Evolutionary conservation across 2,888 invertebrate species (phyloP), one percentile per base, ranked within the genome.

Genomic region (Pristionchus japonicus): DNA sequence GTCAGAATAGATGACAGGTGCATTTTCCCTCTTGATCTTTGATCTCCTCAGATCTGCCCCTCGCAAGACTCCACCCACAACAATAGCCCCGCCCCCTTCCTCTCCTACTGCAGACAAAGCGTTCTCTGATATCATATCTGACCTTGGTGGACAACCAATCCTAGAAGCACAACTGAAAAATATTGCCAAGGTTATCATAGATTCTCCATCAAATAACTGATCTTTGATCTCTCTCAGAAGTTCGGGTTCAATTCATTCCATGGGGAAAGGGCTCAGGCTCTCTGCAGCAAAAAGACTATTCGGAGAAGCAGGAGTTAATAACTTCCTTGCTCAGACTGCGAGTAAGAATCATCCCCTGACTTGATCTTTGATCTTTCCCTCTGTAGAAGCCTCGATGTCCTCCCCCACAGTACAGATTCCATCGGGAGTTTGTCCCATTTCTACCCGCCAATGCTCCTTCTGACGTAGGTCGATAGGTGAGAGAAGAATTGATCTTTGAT

Each of bases 401-500:
- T 52, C 31, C 52, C 40, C 49, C 34, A 49, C 52, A 43, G 43
- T 77, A 17, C 70, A 74, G 17, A 52, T 64, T 49, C 87, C 87
- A 17, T 61, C 52, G n/a, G 87, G 80, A 17, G 80, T 87, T 31
- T 57, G 80, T 34, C 87, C 87, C 15, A 87, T 87, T n/a, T 80
- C 61, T 87, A 3, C 87, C 87, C 13, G 87, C 80, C 6, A 87
- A 87, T 34, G 87, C 61, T 31, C 80, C 87, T 52, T 87, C 87
- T 11, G 77, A 87, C n/a, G 87, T 87, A 40, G 31, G 57, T 86
- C 64, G 43, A 43, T 27, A 9, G 37, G 40, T 40, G n/a, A 37
- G 52, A 27, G 82, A 82, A 13, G 9, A 23, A 80, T 49, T 34
- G 82, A 77, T 77, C 52, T 64, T 64, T 64, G 61, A 64, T 64